Conservation (phyloP, 2,113 vertebrate genomes). For the Oncorhynchus gorbuscha region DNA sequence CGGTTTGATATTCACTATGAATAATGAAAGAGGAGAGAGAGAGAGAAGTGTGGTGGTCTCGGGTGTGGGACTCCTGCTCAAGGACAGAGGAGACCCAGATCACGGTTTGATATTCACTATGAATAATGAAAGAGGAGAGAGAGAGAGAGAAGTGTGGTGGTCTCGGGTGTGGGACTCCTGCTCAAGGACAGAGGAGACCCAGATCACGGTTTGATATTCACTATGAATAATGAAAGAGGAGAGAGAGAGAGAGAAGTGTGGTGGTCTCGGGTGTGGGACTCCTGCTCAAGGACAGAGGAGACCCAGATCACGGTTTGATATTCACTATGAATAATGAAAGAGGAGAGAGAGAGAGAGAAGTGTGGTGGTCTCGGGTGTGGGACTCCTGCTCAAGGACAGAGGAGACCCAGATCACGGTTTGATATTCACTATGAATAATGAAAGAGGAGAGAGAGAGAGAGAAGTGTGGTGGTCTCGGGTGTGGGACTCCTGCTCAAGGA, state of each 20-base stretch:
- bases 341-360: constrained; percentile 1
- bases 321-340: constrained; percentile 61
- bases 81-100: constrained; percentile 60
- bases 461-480: constrained; percentile 43
- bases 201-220: constrained; percentile 57
- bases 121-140: constrained; percentile 43
- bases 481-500: constrained; percentile 58
- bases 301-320: constrained; percentile 55
- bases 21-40: constrained; percentile 36
- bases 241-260: constrained; percentile 14
- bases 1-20: constrained; percentile 63
- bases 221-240: constrained; percentile 53
- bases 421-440: constrained; percentile 65
- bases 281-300: constrained; percentile 61
- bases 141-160: constrained; percentile 21
- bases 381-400: constrained; percentile 62
- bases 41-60: constrained; percentile 46
- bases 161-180: constrained; percentile 41
- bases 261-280: constrained; percentile 42
- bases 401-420: constrained; percentile 46
- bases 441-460: constrained; percentile 3
- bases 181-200: constrained; percentile 63
- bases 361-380: constrained; percentile 43
- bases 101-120: constrained; percentile 61
- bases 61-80: constrained; percentile 35